Percentiles rank a stretch among this genome's conserved stretches.
Conservation (phyloP, 2,888 invertebrate species). For the Sphaerophoria rueppellii region DNA sequence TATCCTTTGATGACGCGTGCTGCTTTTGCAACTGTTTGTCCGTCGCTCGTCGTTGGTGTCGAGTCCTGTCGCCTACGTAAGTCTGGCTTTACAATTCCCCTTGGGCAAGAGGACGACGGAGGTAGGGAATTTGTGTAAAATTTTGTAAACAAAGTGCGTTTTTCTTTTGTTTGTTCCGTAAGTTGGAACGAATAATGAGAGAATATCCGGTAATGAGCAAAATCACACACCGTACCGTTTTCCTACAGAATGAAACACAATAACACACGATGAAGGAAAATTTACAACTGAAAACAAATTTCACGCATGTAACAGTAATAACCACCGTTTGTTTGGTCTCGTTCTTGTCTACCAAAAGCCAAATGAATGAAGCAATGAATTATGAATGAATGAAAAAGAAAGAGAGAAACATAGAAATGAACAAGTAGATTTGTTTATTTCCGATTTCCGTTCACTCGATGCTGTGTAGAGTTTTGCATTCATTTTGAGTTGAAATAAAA, state of each 20-base stretch:
- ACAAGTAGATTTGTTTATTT: not conserved
- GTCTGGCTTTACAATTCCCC: not conserved
- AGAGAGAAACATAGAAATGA: not conserved
- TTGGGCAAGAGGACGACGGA: slow-evolving; percentile 15
- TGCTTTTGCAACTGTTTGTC: not conserved
- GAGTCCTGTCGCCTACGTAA: not conserved
- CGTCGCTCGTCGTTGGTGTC: too few species aligned
- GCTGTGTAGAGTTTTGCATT: not conserved
- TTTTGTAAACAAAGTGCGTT: slow-evolving; percentile 68
- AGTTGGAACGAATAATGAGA: slow-evolving; percentile 42
- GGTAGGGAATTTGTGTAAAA: slow-evolving; percentile 21
- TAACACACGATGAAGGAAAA: slow-evolving; percentile 50
- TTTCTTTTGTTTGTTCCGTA: slow-evolving; percentile 52
- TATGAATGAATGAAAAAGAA: slow-evolving; percentile 15
- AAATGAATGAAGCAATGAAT: slow-evolving; percentile 31
- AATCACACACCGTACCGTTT: slow-evolving; percentile 1
- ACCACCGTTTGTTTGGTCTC: slow-evolving; percentile 36
- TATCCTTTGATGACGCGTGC: slow-evolving; percentile 57
- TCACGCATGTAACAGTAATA: slow-evolving; percentile 52
- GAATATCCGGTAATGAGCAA: slow-evolving; percentile 34
- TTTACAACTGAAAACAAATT: slow-evolving; percentile 61
- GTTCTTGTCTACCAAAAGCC: not conserved
- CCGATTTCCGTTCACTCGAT: not conserved
- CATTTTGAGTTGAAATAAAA: not conserved
- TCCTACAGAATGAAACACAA: slow-evolving; percentile 12